Conservation (phyloP, 2,888 invertebrate genomes). For the Pristionchus fissidentatus region DNA sequence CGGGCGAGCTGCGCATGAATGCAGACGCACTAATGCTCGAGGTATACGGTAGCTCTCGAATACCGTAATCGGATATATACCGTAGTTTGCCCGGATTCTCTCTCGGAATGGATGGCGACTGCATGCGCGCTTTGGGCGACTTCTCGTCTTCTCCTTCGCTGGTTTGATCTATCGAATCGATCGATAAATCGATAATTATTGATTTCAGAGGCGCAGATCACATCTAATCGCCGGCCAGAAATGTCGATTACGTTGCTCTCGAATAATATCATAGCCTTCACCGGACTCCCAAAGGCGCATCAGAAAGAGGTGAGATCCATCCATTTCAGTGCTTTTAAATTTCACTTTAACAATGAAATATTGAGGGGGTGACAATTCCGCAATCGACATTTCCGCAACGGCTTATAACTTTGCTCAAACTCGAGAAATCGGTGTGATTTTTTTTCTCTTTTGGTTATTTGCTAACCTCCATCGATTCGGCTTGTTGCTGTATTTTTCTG, state of each 20-base stretch:
- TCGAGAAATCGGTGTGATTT: too few species aligned
- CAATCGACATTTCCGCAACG: too few species aligned
- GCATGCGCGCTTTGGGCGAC: background rate
- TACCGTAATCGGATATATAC: background rate
- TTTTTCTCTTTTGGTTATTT: too few species aligned
- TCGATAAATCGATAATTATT: background rate
- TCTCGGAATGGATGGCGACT: slow-evolving; percentile 26
- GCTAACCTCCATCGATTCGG: too few species aligned
- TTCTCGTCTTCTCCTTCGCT: slow-evolving; percentile 6
- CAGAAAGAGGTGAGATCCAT: slow-evolving; percentile 28
- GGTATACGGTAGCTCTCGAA: background rate
- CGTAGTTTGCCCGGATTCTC: background rate
- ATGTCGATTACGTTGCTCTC: background rate
- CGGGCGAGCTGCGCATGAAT: slow-evolving; percentile 5
- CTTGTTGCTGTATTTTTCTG: too few species aligned
- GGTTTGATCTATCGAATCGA: background rate
- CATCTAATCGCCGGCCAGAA: background rate
- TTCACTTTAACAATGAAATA: too few species aligned
- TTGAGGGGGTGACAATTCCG: too few species aligned
- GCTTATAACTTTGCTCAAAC: too few species aligned
- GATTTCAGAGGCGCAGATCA: slow-evolving; percentile 7
- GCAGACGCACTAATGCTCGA: slow-evolving; percentile 33
- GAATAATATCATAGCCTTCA: slow-evolving; percentile 19
- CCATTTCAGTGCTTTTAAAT: too few species aligned
- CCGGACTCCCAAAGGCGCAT: slow-evolving; percentile 13